phyloP scores from a whole-genome alignment of 2,888 invertebrate species.

The Platynereis dumerilii region DNA sequence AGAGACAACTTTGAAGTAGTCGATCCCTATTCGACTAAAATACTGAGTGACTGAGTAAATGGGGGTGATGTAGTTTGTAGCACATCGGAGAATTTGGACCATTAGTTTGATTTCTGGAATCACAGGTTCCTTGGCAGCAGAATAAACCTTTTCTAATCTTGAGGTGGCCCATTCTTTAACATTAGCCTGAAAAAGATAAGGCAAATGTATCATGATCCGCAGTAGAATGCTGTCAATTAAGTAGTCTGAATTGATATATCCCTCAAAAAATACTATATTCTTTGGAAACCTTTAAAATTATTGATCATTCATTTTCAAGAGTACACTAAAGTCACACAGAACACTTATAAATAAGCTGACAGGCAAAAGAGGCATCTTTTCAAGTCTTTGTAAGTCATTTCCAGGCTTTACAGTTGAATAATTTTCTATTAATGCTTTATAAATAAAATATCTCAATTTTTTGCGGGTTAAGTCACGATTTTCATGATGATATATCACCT shows the following conservation, averaged over 20 bases:
- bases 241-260: background rate
- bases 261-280: background rate
- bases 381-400: no score
- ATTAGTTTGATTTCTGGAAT: conserved; percentile 45
- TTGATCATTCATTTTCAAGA: no score
- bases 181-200: conserved; percentile 42
- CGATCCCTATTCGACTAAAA: conserved; percentile 47
- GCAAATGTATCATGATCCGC: no score
- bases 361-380: no score
- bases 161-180: conserved; percentile 41
- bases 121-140: conserved; percentile 46
- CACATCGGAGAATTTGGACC: conserved; percentile 40
- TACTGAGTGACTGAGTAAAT: conserved; percentile 45
- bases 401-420: no score
- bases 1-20: conserved; percentile 51
- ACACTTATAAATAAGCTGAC: no score
- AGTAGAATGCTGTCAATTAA: background rate
- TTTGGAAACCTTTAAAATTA: no score
- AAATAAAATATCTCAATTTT: no score
- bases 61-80: conserved; percentile 43
- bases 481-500: background rate
- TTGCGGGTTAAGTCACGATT: no score
- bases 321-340: no score
- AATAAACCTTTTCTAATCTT: conserved; percentile 36
- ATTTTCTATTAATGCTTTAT: no score